Evolutionary conservation across 2,113 vertebrate species (phyloP), one percentile per base, ranked within the genome.

Genomic region (Triplophysa siluroides): DNA sequence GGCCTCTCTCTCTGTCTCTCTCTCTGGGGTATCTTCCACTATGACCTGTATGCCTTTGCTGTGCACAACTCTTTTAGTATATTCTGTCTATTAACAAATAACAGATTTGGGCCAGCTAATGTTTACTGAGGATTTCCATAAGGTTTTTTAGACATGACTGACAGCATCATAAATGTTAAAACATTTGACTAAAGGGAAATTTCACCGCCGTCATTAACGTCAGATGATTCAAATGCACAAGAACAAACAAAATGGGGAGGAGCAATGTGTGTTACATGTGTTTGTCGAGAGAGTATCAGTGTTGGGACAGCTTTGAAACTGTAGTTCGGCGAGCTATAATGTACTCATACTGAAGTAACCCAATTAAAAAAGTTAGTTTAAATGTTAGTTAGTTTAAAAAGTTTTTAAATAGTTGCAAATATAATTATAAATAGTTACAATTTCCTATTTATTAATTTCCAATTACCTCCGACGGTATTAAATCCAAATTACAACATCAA

Each of bases 81-180:
- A 64, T 21, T 47, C 6, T 50, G 65, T 38, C 56, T 72, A 75
- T 74, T 70, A 70, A 70, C 26, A 61, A 67, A 75, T 62, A 74
- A 24, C 60, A 65, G n/a, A 43, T 79, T 43, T 62, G 64, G 29
- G 23, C 19, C 66, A 66, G 61, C 69, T 72, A 8, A 21, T 80
- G 52, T 80, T 65, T 64, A 52, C 41, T 4, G 60, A 56, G 50
- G 60, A 65, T 80, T 72, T 80, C 26, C 69, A 73, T 66, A 47
- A 64, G 58, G 33, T 73, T 21, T 56, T 73, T 61, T 73, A 73
- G 54, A 73, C 13, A 72, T 19, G 38, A 60, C 26, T 13, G 69
- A 7, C 50, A 19, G 11, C 26, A 8, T 5, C 58, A 52, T 38
- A 21, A 21, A 18, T 72, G 54, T 21, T 26, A 58, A 1, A 13